Conservation (phyloP, 1,140 invertebrate species). For the Drosophila asahinai region DNA sequence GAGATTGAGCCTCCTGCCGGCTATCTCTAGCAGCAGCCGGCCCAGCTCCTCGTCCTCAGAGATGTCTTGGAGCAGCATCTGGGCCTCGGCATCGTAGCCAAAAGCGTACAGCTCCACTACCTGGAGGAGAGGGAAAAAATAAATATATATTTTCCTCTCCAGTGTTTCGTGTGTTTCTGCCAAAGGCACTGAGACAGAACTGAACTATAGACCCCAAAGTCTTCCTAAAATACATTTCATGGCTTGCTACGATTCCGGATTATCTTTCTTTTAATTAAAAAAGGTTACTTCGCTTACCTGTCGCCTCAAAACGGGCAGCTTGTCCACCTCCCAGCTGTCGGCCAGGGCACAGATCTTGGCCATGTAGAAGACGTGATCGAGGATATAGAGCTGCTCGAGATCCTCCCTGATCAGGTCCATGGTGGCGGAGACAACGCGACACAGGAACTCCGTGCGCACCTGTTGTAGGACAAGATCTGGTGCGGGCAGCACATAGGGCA, state of each 20-base stretch:
- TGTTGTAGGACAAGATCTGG: constrained; percentile 86
- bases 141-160: background rate
- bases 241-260: background rate
- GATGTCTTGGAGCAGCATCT: constrained; percentile 90
- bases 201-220: background rate
- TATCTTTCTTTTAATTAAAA: background rate
- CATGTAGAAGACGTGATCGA: constrained; percentile 89
- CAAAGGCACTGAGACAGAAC: background rate
- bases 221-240: background rate
- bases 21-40: constrained; percentile 89
- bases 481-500: constrained; percentile 81
- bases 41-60: constrained; percentile 89
- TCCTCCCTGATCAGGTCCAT: constrained; percentile 88
- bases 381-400: constrained; percentile 86
- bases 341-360: constrained; percentile 90
- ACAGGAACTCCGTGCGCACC: constrained; percentile 88
- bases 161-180: constrained; percentile 8
- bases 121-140: constrained; percentile 47
- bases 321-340: constrained; percentile 92
- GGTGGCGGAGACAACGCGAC: constrained; percentile 88
- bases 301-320: constrained; percentile 86
- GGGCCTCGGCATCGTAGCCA: constrained; percentile 91
- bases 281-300: constrained; percentile 85
- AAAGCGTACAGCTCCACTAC: constrained; percentile 91
- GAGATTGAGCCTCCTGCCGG: constrained; percentile 89